Evolutionary conservation across 1,140 invertebrate genomes (phyloP).

Genomic region (Coptotermes formosanus): DNA sequence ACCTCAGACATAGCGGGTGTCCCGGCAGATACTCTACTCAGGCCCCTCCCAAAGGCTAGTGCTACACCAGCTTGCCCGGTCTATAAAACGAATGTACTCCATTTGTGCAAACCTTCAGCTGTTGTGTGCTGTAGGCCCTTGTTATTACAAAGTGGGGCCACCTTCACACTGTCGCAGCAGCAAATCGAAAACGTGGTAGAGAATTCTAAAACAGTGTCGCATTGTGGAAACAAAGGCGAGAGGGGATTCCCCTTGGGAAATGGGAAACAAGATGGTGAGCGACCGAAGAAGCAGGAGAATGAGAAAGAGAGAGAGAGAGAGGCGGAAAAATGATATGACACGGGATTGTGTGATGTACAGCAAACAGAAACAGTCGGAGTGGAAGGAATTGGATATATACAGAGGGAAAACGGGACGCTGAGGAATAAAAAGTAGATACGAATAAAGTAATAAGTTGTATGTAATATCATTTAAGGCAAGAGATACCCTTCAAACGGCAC

Average conservation of each 20-base stretch:
- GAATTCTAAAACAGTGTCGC: constrained; percentile 5
- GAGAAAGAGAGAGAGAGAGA: background rate
- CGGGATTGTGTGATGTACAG: background rate
- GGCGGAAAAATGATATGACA: background rate
- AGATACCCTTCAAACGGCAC: background rate
- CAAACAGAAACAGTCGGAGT: background rate
- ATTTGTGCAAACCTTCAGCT: too few relatives aligned
- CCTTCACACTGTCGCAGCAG: background rate
- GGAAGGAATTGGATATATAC: constrained; percentile 1
- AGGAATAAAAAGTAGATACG: background rate
- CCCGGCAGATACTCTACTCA: too few relatives aligned
- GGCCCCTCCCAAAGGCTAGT: too few relatives aligned
- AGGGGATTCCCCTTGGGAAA: background rate
- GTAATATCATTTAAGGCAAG: background rate
- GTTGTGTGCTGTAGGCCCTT: background rate
- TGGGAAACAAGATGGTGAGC: background rate
- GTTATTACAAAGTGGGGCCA: background rate
- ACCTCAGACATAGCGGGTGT: too few relatives aligned
- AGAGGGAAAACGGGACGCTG: background rate
- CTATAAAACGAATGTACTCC: too few relatives aligned
- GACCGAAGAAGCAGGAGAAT: background rate
- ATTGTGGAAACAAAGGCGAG: background rate
- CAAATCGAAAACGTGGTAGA: background rate
- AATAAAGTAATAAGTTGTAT: background rate
- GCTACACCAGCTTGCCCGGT: too few relatives aligned